phyloP scores from a whole-genome alignment of 2,797 vertebrate species.

The Melanotaenia trifasciata region DNA sequence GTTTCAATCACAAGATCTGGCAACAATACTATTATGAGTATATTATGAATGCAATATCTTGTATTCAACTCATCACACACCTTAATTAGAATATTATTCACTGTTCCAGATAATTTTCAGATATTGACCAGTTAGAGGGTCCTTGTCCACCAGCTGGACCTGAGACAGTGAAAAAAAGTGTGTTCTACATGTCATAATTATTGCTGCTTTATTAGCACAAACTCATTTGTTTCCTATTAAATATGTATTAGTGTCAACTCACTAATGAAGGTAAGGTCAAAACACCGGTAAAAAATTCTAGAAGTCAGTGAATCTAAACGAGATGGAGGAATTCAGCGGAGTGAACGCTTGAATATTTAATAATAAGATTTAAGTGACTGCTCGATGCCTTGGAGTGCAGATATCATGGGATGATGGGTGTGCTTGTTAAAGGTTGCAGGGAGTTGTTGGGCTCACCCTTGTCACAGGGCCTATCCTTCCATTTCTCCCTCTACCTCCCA shows the following conservation, averaged over 20 bases:
- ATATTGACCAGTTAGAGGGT: constrained; percentile 13
- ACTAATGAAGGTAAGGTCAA: constrained; percentile 74
- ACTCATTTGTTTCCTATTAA: constrained; percentile 78
- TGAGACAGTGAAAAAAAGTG: constrained; percentile 11
- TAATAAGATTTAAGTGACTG: constrained; percentile 23
- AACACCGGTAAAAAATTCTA: constrained; percentile 27
- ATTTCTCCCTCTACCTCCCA: constrained; percentile 19
- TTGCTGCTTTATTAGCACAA: constrained; percentile 61
- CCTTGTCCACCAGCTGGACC: constrained; percentile 12
- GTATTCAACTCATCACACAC: background rate
- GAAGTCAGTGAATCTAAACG: constrained; percentile 34
- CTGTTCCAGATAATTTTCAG: constrained; percentile 16
- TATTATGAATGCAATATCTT: background rate
- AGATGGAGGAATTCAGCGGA: constrained; percentile 22
- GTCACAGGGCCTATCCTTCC: constrained; percentile 30
- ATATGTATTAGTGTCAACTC: constrained; percentile 75
- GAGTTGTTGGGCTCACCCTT: constrained; percentile 42
- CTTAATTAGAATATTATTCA: background rate
- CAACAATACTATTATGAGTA: background rate
- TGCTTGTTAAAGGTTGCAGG: constrained; percentile 56
- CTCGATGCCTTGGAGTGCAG: constrained; percentile 9
- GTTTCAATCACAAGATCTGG: background rate
- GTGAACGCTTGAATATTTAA: constrained; percentile 39
- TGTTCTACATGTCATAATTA: constrained; percentile 35
- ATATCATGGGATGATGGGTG: constrained; percentile 26